These are phyloP conservation scores for Engystomops pustulosus DNA, from an alignment of 2,113 vertebrate genomes.

Conservation along the genomic window DNA sequence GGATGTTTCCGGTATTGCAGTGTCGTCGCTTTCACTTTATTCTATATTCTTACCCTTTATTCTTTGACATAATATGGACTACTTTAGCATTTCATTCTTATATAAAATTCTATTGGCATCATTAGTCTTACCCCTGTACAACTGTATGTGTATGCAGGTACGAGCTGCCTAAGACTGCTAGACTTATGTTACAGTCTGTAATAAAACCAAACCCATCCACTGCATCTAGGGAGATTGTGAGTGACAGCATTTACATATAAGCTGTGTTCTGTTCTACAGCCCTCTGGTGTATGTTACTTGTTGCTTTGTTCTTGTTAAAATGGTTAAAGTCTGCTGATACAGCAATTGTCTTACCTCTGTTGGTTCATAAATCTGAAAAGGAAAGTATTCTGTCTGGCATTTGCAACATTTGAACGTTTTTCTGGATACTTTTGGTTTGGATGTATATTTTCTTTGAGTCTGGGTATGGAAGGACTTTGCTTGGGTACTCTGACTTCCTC, in stretches of 20 bases:
- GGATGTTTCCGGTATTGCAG: too few relatives aligned
- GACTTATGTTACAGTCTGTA: background rate
- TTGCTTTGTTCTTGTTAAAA: background rate
- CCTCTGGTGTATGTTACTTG: too few relatives aligned
- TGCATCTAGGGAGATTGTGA: background rate
- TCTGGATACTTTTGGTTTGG: slow-evolving; percentile 42
- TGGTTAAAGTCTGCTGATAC: background rate
- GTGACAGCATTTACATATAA: background rate
- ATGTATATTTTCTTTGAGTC: slow-evolving; percentile 51
- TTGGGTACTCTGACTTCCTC: background rate
- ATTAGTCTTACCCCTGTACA: background rate
- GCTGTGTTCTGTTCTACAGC: background rate
- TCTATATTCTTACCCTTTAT: too few relatives aligned
- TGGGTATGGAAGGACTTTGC: slow-evolving; percentile 12
- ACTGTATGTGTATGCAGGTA: background rate
- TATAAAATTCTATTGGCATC: too few relatives aligned
- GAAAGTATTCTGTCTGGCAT: background rate
- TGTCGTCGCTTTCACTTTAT: too few relatives aligned
- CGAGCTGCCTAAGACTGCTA: background rate
- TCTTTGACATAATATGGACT: too few relatives aligned
- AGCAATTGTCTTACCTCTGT: background rate
- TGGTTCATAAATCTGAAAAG: background rate
- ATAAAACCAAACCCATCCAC: background rate
- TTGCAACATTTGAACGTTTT: background rate
- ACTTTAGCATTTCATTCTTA: too few relatives aligned